Percentiles rank a stretch among this genome's conserved stretches.
phyloP scores from a whole-genome alignment of 2,113 vertebrate genomes.

The Lophius piscatorius region DNA sequence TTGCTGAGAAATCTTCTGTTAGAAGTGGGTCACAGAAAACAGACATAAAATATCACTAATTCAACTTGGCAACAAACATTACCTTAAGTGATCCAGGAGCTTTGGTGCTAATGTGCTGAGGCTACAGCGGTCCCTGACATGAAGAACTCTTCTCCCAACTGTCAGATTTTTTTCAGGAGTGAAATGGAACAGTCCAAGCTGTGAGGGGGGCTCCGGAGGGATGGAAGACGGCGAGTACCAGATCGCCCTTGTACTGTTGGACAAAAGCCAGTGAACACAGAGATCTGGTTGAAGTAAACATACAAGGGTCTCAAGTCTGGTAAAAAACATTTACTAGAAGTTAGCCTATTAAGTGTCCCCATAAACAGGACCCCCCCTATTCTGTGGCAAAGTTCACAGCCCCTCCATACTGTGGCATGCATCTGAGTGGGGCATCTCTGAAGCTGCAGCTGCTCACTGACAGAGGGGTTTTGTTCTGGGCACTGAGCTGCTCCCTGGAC shows the following conservation, averaged over 20 bases:
- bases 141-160: conserved; percentile 75
- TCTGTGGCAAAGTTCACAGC: conserved; percentile 43
- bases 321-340: conserved; percentile 4
- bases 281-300: not conserved
- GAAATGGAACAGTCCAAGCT: conserved; percentile 72
- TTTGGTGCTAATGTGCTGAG: conserved; percentile 46
- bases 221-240: not conserved
- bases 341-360: not conserved
- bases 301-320: not conserved
- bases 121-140: conserved; percentile 73
- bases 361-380: conserved; percentile 17
- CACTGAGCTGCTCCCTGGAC: conserved; percentile 47
- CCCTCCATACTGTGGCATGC: conserved; percentile 69
- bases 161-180: conserved; percentile 73
- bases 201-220: conserved; percentile 21
- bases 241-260: not conserved
- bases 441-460: conserved; percentile 76
- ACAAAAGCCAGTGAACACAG: not conserved
- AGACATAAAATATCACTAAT: conserved; percentile 1
- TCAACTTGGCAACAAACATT: conserved; percentile 35
- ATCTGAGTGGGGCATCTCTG: conserved; percentile 66
- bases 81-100: conserved; percentile 65
- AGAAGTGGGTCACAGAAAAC: conserved; percentile 12
- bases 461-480: conserved; percentile 74
- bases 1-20: not conserved